Base-by-base conservation (phyloP, 2,113 vertebrate species). In the Poecilia latipinna region DNA sequence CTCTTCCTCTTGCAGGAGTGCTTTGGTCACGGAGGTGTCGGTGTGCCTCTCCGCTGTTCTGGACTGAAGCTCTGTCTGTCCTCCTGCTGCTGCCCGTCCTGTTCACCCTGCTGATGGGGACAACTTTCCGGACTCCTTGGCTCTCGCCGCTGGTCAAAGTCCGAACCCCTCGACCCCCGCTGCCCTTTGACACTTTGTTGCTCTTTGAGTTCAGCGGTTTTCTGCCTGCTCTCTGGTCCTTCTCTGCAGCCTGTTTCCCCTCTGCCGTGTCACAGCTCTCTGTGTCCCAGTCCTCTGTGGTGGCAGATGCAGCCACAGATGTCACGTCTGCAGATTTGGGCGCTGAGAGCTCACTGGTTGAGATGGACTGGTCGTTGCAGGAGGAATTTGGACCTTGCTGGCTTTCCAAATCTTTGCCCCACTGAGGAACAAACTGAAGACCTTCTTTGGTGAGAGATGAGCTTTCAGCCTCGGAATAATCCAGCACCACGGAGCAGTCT, bases 111-210 rank as follows among this genome's bases (percentile, higher is more conserved):
- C 93, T 94, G 74, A 99, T 96, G 63, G 97, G 97, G 31, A 99
- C 96, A 2, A 98, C 96, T 77, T 97, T 98, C 64, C 97, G 94
- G 95, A 99, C 95, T 42, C 92, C 95, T 82, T 96, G 95, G 24
- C 86, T 96, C 90, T 99, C 97, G 0, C 93, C 95, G 80, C 89
- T 84, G 12, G 94, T 96, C 85, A 97, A 83, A 8, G 91, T 96
- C 77, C 97, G 93, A 44, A 96, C 89, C 0, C 91, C 83, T 44
- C 90, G 96, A 35, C 84, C 74, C n/a, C 79, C 86, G 19, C 85
- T 88, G 63, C 29, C 17, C 28, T 76, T 85, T 12, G 35, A 31
- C 0, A 89, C 89, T 92, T 95, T 96, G 65, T 86, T 89, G 35
- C 93, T 94, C 93, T 94, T 97, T 2, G 76, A 3, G 2, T 63